phyloP scores from a whole-genome alignment of 2,797 vertebrate species.

The Sebastes oblongus region DNA sequence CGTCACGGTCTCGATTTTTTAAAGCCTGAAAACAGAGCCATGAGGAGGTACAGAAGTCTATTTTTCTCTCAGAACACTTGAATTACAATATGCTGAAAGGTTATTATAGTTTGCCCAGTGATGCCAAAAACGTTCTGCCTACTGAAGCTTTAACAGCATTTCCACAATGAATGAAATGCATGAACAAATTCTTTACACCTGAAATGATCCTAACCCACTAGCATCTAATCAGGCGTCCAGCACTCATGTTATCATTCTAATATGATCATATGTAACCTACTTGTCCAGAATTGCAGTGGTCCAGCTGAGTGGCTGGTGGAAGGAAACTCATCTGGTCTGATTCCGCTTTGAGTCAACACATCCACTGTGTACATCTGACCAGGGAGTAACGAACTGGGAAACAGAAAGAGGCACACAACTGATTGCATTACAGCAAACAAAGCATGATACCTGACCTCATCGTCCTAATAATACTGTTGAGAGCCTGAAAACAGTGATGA shows the following conservation, averaged over 20 bases:
- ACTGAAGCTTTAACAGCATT: neutral
- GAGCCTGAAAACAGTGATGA: neutral
- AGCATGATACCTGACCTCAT: neutral
- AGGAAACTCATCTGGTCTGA: conserved; percentile 84
- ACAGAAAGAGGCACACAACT: conserved; percentile 30
- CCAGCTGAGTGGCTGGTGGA: conserved; percentile 89
- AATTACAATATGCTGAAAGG: too few species aligned
- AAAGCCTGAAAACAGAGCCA: too few species aligned
- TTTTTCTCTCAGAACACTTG: too few species aligned
- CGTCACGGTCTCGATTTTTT: fast-evolving
- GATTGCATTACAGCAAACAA: neutral
- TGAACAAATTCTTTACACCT: too few species aligned
- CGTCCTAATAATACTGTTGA: neutral
- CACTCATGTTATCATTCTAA: neutral
- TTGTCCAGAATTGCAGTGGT: conserved; percentile 90
- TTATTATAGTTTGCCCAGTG: too few species aligned
- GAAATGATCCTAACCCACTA: neutral
- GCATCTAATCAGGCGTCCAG: neutral
- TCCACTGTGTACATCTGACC: conserved; percentile 89
- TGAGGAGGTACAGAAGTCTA: too few species aligned
- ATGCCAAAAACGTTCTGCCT: too few species aligned
- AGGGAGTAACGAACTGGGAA: conserved; percentile 87
- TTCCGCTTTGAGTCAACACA: conserved; percentile 88
- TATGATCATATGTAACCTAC: conserved; percentile 79
- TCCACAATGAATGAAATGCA: neutral